Base-by-base conservation (phyloP, 1,140 invertebrate genomes). In the Drosophila willistoni region DNA sequence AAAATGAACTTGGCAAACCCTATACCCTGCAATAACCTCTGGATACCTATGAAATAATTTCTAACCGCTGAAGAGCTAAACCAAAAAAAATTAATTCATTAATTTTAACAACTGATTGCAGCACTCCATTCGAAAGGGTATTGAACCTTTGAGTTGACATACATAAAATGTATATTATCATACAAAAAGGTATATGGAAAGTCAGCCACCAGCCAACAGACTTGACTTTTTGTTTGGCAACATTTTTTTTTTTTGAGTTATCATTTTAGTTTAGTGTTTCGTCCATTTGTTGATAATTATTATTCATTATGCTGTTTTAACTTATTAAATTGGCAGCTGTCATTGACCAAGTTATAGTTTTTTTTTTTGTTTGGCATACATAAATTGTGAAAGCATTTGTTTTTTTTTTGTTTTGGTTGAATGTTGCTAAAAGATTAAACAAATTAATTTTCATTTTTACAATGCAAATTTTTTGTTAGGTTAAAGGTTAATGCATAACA, bases 301-400 rank as follows among this genome's bases (percentile, higher is more conserved):
- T 82, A 82, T 83, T 81, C 68, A 80, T 79, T 74, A 81, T 83
- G 63, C 64, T 54, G 57, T 68, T 63, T 73, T 59, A 10, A 59
- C 47, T 55, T 17, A n/a, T 25, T 9, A 42, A 60, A 22, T 7
- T 55, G 64, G 63, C 29, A 29, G 29, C 56, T 68, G 54, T 57
- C 73, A 77, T 77, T 77, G 74, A 77, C 74, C 74, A 77, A 77
- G 67, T 65, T 77, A 39, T 59, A 42, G 9, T 42, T 12, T 17
- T 22, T 42, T 42, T 39, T 61, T 55, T 73, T 60, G 64, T 51
- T 19, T 22, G 44, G 6, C 19, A 4, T 25, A 4, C 22, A 62
- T 33, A 10, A 9, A 44, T 77, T 77, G 74, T 70, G 73, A 64
- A 60, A 76, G 73, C 73, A 51, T 59, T 64, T 62, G 1, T 25